Evolutionary conservation across 2,113 vertebrate genomes (phyloP), one percentile per base, ranked within the genome.

Genomic region (Holacanthus passer): DNA sequence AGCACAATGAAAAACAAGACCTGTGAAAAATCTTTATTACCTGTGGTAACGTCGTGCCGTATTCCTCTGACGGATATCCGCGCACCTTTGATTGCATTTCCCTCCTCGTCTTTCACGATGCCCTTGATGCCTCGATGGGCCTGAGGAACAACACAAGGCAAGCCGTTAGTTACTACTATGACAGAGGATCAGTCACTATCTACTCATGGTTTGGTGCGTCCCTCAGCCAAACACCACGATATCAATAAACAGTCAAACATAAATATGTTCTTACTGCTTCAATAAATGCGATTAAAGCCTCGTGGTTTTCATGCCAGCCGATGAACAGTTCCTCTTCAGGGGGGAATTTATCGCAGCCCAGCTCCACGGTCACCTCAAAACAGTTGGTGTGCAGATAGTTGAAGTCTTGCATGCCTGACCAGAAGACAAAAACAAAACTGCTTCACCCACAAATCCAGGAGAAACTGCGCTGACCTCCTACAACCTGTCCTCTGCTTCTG

Each of bases 371-470:
- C 89, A 99, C 96, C 94, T 99, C 98, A 76, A 98, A 98, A 76
- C 98, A 99, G 92, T 99, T 99, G 91, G 96, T 98, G 95, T 98
- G 98, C 65, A 99, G 96, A 75, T 99, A 99, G 93, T 98, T 99
- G 93, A 99, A 99, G 94, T 99, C 98, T 79, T 97, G 96, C 97
- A 99, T 99, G 59, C 97, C 98, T 99, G 88, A 43, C 2, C 87
- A 86, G 29, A 16, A 73, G 5, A 47, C 11, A 50, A 59, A 64
- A 58, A 66, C 7, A 48, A 32, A 76, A 52, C 29, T 4, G 22
- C 41, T 53, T 73, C 6, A 81, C 10, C 45, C 41, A 65, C 16
- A 82, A 48, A 17, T 27, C 50, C 13, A n/a, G 1, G 16, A 45
- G 27, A 55, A 39, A 19, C 4, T 6, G 17, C 2, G 14, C 32